Conservation (phyloP, 2,113 vertebrate genomes). For the Callithrix jacchus region DNA sequence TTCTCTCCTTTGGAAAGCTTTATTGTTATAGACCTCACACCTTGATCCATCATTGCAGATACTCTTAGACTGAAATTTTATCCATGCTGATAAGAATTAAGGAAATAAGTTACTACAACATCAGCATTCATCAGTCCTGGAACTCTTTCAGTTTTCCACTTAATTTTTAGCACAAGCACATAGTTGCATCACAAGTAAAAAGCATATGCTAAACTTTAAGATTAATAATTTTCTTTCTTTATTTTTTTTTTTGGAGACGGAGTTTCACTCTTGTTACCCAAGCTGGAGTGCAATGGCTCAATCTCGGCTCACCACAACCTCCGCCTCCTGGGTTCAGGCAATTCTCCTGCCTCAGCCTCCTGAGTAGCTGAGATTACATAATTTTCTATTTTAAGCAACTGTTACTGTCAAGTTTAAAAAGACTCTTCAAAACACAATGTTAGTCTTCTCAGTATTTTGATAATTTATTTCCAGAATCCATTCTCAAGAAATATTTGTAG, state of each 20-base stretch:
- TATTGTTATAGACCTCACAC: neutral
- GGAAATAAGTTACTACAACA: neutral
- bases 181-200: neutral
- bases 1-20: neutral
- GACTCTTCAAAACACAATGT: neutral
- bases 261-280: too few species aligned
- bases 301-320: too few species aligned
- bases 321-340: too few species aligned
- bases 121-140: neutral
- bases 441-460: neutral
- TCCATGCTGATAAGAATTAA: neutral
- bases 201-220: neutral
- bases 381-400: neutral
- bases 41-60: neutral
- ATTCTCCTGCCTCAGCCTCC: too few species aligned
- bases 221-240: neutral
- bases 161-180: neutral
- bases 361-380: too few species aligned
- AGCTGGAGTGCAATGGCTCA: too few species aligned
- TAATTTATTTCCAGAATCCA: neutral
- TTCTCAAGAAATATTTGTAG: neutral
- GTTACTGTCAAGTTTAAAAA: neutral
- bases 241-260: too few species aligned
- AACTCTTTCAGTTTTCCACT: neutral
- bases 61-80: neutral